These are phyloP conservation scores for Cataglyphis altisquamis DNA, from an alignment of 2,888 invertebrate species.

Conservation along the genomic window DNA sequence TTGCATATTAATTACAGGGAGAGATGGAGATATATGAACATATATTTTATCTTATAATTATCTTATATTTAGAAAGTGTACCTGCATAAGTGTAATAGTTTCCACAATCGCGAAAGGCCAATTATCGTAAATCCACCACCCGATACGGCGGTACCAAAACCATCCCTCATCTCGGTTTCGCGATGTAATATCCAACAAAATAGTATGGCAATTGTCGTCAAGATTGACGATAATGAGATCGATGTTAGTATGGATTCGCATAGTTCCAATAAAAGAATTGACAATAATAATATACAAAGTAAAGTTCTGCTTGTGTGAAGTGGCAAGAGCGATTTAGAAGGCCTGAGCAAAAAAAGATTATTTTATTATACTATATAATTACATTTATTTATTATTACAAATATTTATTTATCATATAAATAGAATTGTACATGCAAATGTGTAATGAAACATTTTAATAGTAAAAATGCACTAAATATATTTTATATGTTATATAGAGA, in stretches of 20 bases:
- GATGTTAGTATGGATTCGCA: constrained; percentile 75
- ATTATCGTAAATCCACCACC: constrained; percentile 75
- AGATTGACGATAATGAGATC: constrained; percentile 72
- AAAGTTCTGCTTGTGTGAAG: constrained; percentile 75
- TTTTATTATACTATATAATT: not conserved
- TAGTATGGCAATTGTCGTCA: constrained; percentile 74
- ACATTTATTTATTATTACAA: not conserved
- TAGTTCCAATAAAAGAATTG: constrained; percentile 75
- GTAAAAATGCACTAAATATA: not conserved
- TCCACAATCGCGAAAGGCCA: constrained; percentile 75
- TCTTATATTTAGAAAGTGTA: constrained; percentile 29
- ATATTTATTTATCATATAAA: not conserved
- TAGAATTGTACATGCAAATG: not conserved
- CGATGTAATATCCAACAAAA: constrained; percentile 81
- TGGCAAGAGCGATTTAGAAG: constrained; percentile 70
- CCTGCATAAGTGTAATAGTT: constrained; percentile 75
- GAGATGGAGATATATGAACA: not conserved
- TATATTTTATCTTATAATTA: not conserved
- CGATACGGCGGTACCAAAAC: constrained; percentile 69
- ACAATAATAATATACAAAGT: constrained; percentile 69
- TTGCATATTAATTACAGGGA: not conserved
- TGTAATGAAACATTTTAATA: not conserved
- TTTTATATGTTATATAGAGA: no score
- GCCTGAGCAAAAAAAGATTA: constrained; percentile 55
- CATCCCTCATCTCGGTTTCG: constrained; percentile 75